Evolutionary conservation across 2,113 vertebrate species (phyloP), one percentile per base, ranked within the genome.

Genomic region (Grammomys surdaster): DNA sequence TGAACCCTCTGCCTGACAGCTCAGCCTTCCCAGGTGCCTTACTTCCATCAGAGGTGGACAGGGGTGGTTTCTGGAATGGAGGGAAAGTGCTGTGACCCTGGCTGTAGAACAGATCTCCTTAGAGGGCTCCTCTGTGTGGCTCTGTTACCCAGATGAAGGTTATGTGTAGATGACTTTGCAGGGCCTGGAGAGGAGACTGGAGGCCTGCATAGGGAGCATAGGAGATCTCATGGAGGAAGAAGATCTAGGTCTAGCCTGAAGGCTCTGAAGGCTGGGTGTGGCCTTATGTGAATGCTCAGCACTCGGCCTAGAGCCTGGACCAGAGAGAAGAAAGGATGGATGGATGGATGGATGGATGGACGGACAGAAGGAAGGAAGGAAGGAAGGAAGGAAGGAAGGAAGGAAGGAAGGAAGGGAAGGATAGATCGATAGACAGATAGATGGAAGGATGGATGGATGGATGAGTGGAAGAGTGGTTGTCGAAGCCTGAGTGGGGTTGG

Each of bases 161-260:
- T 14, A 2, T 36, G 72, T 46, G 24, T 16, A 1, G 1, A 11
- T 36, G 48, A 9, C 26, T 9, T 60, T 22, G 67, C 36, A 22
- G 89, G 92, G 17, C 65, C 36, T 54, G 69, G n/a, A n/a, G 48
- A 54, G 65, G 43, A 3, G 14, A 26, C 5, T 2, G 56, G 22
- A 58, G 63, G 19, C 48, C 33, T 65, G 4, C 7, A 0, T 24
- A 6, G 78, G 54, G 24, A 28, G 31, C 58, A 93, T n/a, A 43
- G n/a, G n/a, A 81, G 73, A 72, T 67, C n/a, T 85, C 63, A 73
- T 70, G 58, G 76, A 92, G 20, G 56, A 58, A n/a, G 75, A 94
- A 11, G 58, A 56, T 20, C 65, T 40, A 56, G 28, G 1, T 28
- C n/a, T 67, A 54, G 56, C 2, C 28, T 26, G 12, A n/a, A n/a